These are phyloP conservation scores for Polyommatus iphigenia DNA, from an alignment of 2,888 invertebrate species.

Conservation along the genomic window DNA sequence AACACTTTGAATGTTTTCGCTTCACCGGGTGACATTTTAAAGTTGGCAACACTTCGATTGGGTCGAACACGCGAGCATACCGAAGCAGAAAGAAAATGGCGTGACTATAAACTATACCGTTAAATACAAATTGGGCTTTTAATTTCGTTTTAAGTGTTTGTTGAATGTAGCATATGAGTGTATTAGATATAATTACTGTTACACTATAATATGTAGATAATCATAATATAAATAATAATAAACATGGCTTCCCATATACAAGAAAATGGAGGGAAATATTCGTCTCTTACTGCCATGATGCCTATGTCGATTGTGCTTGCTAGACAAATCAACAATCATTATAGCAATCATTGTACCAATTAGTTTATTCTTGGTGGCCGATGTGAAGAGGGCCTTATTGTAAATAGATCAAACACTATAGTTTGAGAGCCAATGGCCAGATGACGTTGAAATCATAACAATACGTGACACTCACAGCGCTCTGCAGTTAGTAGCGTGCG, in stretches of 20 bases:
- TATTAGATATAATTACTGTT: not conserved
- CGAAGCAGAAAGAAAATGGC: slow-evolving; percentile 12
- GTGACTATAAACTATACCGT: slow-evolving; percentile 7
- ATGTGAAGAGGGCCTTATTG: not conserved
- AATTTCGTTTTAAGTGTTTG: slow-evolving; percentile 3
- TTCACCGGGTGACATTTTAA: slow-evolving; percentile 19
- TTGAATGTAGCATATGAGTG: slow-evolving; percentile 30
- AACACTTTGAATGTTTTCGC: slow-evolving; percentile 20
- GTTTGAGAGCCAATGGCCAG: slow-evolving; percentile 51
- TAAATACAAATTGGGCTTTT: slow-evolving; percentile 18
- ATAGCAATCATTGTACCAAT: not conserved
- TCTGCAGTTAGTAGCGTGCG: slow-evolving; percentile 22
- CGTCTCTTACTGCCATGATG: no score
- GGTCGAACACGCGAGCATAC: slow-evolving; percentile 20
- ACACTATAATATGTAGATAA: no score
- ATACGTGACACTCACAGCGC: slow-evolving; percentile 44
- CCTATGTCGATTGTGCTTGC: no score
- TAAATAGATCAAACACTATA: not conserved
- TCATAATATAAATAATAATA: no score
- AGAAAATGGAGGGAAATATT: no score
- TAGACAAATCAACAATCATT: no score
- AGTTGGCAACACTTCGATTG: slow-evolving; percentile 18
- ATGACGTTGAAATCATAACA: slow-evolving; percentile 58
- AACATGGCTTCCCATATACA: no score
- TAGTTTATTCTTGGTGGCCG: not conserved